These are phyloP conservation scores for Labeo catla DNA, from an alignment of 2,113 vertebrate genomes.

Conservation along the genomic window DNA sequence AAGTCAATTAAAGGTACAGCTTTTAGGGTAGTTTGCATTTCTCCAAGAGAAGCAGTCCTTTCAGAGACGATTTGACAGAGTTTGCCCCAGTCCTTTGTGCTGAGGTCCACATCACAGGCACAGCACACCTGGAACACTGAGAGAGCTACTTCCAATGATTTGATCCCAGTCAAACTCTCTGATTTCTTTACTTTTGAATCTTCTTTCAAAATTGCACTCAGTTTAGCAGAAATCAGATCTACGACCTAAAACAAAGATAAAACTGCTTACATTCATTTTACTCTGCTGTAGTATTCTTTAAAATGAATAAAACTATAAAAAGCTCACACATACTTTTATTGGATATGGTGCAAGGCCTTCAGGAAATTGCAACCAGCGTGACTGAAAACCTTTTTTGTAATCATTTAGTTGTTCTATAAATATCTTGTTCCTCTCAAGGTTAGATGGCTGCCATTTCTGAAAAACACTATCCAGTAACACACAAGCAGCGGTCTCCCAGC, in stretches of 20 bases:
- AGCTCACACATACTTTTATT: constrained; percentile 56
- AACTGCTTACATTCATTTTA: too few relatives aligned
- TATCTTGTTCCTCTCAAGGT: constrained; percentile 37
- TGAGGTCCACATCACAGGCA: neutral
- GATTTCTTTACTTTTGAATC: neutral
- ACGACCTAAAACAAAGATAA: constrained; percentile 49
- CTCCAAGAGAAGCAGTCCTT: neutral
- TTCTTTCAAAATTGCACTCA: constrained; percentile 62
- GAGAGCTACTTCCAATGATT: constrained; percentile 60
- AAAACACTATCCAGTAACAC: constrained; percentile 65
- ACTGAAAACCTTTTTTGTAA: rapidly evolving
- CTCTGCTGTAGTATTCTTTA: neutral
- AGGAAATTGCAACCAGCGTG: constrained; percentile 22
- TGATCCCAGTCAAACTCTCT: neutral
- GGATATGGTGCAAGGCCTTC: rapidly evolving
- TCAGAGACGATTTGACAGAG: constrained; percentile 70
- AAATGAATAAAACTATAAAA: neutral
- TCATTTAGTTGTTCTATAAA: neutral
- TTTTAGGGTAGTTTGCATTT: neutral
- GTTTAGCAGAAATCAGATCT: constrained; percentile 59
- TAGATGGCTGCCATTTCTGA: constrained; percentile 62
- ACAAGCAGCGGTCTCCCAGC: constrained; percentile 57
- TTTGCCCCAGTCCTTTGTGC: constrained; percentile 58
- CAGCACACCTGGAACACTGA: constrained; percentile 62
- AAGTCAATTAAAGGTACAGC: rapidly evolving